Evolutionary conservation across 2,797 vertebrate genomes (phyloP), one percentile per base, ranked within the genome.

Genomic region (Leucoraja ocellata): DNA sequence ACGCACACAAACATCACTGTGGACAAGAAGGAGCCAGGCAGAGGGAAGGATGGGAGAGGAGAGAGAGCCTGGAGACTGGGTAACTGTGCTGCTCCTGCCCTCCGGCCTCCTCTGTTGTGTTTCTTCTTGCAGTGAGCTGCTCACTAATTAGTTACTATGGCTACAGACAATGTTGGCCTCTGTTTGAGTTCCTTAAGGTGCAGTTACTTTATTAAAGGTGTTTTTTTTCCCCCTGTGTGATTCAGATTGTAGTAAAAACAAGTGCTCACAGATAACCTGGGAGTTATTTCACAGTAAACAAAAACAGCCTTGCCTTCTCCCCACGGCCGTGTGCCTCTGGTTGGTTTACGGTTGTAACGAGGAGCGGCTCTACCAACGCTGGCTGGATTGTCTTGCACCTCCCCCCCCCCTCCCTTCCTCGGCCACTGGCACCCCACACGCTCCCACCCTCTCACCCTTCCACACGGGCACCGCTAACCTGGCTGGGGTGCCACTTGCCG

Each of bases 91-190:
- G 65, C 32, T 21, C 65, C 25, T 54, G 46, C 39, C 90, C 90
- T 54, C 14, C 74, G 39, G 71, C 36, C 39, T 73, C 8, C 76
- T 74, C n/a, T 36, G 61, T 95, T 95, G 93, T 95, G 93, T 93
- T 79, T 94, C 94, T 94, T 91, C 94, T 80, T 95, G 95, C 93
- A 94, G 94, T 95, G 94, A 94, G 95, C 80, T 93, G 94, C 94
- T 94, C 93, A 68, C 83, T 93, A 94, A 94, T 94, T 76, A 79
- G 95, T 97, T 95, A 94, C 96, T 95, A 96, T 96, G 95, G 96
- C 96, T 95, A 96, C 95, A 94, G 94, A 95, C 95, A 95, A 96
- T 95, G 95, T 94, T 95, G 93, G 93, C 90, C 93, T 77, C 86
- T 95, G 94, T 95, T 96, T 96, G 94, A 83, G 93, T 95, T 95